These are phyloP conservation scores for Lethenteron camtschaticum DNA, from an alignment of 2,113 vertebrate genomes.

Conservation along the genomic window DNA sequence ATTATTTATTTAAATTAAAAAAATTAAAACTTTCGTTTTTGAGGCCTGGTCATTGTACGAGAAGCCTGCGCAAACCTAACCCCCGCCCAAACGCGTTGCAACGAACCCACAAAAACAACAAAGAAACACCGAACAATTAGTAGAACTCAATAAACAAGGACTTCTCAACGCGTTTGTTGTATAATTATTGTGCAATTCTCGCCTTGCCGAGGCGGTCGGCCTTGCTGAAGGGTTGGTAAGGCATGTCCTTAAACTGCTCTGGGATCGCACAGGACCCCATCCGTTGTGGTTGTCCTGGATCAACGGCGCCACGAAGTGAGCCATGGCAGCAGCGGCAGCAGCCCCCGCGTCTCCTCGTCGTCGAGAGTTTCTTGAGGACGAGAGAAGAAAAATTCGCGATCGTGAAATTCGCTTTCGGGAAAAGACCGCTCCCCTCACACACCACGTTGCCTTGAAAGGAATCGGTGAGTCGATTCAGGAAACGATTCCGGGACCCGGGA, in stretches of 20 bases:
- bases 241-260: slow-evolving; percentile 92
- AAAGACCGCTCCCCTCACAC: too few relatives aligned
- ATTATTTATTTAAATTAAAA: too few relatives aligned
- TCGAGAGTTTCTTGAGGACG: too few relatives aligned
- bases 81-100: neutral
- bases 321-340: slow-evolving; percentile 27
- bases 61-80: fast-evolving
- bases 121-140: too few relatives aligned
- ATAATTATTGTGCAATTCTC: neutral
- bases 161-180: too few relatives aligned
- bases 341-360: neutral
- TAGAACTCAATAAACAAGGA: too few relatives aligned
- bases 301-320: slow-evolving; percentile 75
- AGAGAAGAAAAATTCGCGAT: too few relatives aligned
- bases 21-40: neutral
- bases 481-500: too few relatives aligned
- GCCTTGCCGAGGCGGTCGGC: slow-evolving; percentile 93
- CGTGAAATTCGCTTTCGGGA: too few relatives aligned
- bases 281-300: slow-evolving; percentile 92
- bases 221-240: slow-evolving; percentile 96
- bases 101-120: too few relatives aligned
- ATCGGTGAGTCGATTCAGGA: too few relatives aligned
- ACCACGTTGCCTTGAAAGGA: too few relatives aligned
- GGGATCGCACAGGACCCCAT: slow-evolving; percentile 91
- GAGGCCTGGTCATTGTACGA: neutral